Evolutionary conservation across 2,113 vertebrate species (phyloP), one percentile per base, ranked within the genome.

Genomic region (Gallinago jamesoni): DNA sequence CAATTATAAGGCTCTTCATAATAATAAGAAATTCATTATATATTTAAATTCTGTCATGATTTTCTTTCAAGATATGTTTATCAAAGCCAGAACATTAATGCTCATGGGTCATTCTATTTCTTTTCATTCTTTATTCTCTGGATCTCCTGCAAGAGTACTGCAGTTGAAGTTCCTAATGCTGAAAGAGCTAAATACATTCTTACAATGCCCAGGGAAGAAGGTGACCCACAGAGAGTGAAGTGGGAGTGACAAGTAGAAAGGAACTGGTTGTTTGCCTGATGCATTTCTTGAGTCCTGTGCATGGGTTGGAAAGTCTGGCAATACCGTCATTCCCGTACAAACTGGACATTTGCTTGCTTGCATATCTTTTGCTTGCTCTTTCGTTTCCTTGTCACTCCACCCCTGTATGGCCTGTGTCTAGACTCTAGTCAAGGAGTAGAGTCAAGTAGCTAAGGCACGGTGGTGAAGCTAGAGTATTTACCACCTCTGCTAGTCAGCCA

Each of bases 341-440:
- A 25, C 28, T 15, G 18, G 43, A 27, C 3, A 4, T 37, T 48
- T 27, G 39, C 39, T 39, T 39, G 39, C 39, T 39, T 13, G 39
- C 39, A 39, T 39, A 3, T 22, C 19, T 57, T 86, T 31, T 50
- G 6, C 25, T 67, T 48, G 11, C 35, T 66, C 41, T 56, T 22
- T 17, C 30, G 53, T 72, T 81, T 60, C 33, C 47, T 24, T 10
- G 27, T 39, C n/a, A 8, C 52, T 78, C 50, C 21, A 12, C 9
- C 20, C 15, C 14, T 1, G 0, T 6, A 1, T 16, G 24, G 8
- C 10, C 30, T 21, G 7, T 56, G 18, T 10, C 70, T 79, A 20
- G n/a, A 21, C 21, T 28, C 9, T 12, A 48, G 21, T 22, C 5
- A 8, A 63, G 37, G 17, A 50, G 4, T 10, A n/a, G n/a, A n/a